Conservation (phyloP, 1,140 invertebrate genomes). For the Drosophila suzukii region DNA sequence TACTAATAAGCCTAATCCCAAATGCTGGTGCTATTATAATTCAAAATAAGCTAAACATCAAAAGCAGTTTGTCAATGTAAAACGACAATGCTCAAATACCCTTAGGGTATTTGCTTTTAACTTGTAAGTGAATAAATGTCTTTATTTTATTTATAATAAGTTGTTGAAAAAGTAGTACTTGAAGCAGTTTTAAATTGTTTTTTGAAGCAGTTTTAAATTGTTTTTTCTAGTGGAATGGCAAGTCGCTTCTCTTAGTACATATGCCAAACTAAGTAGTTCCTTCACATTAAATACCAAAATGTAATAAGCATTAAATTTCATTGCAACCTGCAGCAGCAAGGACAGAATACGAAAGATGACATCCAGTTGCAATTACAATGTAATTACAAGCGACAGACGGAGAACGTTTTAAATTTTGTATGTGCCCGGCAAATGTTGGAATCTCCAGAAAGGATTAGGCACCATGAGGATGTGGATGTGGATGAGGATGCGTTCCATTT, state of each 20-base stretch:
- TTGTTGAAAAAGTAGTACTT: no score
- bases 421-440: conserved; percentile 33
- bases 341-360: conserved; percentile 13
- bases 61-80: conserved; percentile 7
- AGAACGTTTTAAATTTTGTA: conserved; percentile 43
- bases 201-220: no score
- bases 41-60: conserved; percentile 7
- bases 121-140: not conserved
- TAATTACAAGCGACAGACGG: conserved; percentile 52
- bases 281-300: conserved; percentile 47
- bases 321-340: conserved; percentile 16
- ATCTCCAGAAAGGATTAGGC: conserved; percentile 53
- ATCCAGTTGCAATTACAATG: conserved; percentile 54
- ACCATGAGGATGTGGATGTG: not conserved
- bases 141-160: not conserved
- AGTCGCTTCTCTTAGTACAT: not conserved
- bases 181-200: no score
- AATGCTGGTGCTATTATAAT: conserved; percentile 44
- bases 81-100: conserved; percentile 5
- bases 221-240: not conserved
- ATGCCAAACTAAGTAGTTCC: not conserved
- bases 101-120: not conserved
- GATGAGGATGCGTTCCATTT: conserved; percentile 30
- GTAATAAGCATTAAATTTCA: conserved; percentile 62
- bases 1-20: conserved; percentile 61